These are phyloP conservation scores for Thelaira solivaga DNA, from an alignment of 2,888 invertebrate species.

Conservation along the genomic window DNA sequence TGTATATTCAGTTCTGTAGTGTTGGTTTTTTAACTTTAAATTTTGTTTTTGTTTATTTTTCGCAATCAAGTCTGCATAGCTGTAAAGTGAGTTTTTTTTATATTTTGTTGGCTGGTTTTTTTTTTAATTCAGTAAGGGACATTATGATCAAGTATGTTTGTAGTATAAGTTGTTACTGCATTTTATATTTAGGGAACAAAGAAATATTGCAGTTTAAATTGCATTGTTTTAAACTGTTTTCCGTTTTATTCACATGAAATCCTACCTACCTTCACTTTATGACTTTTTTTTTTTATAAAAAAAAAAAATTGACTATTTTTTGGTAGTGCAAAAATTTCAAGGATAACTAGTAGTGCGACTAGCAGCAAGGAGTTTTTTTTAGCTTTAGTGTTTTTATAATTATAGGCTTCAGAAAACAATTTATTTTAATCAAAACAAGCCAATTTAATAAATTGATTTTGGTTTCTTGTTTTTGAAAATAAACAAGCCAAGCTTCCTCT, in stretches of 20 bases:
- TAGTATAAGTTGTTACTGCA: background rate
- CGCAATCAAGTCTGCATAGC: constrained; percentile 12
- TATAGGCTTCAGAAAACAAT: background rate
- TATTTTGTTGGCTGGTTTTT: too few relatives aligned
- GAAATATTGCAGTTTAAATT: constrained; percentile 5
- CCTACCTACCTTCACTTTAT: too few relatives aligned
- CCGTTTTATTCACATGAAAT: background rate
- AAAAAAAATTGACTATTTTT: background rate
- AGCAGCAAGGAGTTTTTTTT: background rate
- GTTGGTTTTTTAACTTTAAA: constrained; percentile 4
- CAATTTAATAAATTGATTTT: background rate
- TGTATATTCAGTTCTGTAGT: constrained; percentile 21
- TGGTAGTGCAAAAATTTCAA: constrained; percentile 10
- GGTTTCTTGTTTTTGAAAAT: background rate
- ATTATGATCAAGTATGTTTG: constrained; percentile 9
- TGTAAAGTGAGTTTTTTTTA: constrained; percentile 33
- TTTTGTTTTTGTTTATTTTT: background rate
- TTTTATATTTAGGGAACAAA: constrained; percentile 28
- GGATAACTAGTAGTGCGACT: constrained; percentile 29
- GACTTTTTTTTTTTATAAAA: background rate
- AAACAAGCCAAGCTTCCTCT: background rate
- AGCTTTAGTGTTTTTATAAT: background rate
- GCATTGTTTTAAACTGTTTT: constrained; percentile 2
- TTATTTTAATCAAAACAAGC: too few relatives aligned
- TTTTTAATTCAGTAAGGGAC: constrained; percentile 44